These are phyloP conservation scores for Aphelinus atriplicis DNA, from an alignment of 1,140 invertebrate genomes.

Conservation along the genomic window DNA sequence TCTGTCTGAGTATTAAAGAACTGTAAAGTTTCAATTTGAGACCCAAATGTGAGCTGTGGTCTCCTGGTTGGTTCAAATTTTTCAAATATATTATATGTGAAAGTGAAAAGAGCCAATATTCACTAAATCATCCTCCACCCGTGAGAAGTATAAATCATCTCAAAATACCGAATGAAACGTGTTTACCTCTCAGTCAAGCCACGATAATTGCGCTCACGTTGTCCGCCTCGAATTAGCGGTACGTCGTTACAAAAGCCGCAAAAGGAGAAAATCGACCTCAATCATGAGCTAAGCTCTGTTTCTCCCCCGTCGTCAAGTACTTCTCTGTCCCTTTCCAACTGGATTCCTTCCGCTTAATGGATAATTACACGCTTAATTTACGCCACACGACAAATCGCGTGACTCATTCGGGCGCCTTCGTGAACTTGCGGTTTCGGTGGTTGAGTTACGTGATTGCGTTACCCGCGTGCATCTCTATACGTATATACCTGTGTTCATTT, in stretches of 20 bases:
- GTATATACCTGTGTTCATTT: constrained; percentile 20
- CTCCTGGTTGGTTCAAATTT: too few species aligned
- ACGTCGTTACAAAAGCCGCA: constrained; percentile 1
- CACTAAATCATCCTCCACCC: too few species aligned
- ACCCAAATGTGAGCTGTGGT: too few species aligned
- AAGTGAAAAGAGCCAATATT: too few species aligned
- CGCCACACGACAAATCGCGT: constrained; percentile 49
- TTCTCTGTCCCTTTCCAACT: background rate
- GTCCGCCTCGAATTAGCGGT: background rate
- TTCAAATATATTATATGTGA: too few species aligned
- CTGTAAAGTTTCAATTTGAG: too few species aligned
- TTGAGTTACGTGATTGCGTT: constrained; percentile 18
- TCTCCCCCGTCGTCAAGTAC: constrained; percentile 4
- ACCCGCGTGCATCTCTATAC: background rate
- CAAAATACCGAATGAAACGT: too few species aligned
- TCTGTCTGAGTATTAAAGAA: too few species aligned
- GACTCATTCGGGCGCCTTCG: constrained; percentile 35
- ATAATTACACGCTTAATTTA: constrained; percentile 53
- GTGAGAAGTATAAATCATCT: too few species aligned
- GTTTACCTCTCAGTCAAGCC: too few species aligned
- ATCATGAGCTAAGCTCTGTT: constrained; percentile 33
- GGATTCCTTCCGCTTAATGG: constrained; percentile 41
- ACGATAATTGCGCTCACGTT: too few species aligned
- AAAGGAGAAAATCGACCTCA: constrained; percentile 33
- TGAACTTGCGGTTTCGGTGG: constrained; percentile 29